A percentile compares a stretch with the other conserved stretches of the same genome.
Conservation (phyloP, 2,113 vertebrate genomes). For the Passer domesticus region DNA sequence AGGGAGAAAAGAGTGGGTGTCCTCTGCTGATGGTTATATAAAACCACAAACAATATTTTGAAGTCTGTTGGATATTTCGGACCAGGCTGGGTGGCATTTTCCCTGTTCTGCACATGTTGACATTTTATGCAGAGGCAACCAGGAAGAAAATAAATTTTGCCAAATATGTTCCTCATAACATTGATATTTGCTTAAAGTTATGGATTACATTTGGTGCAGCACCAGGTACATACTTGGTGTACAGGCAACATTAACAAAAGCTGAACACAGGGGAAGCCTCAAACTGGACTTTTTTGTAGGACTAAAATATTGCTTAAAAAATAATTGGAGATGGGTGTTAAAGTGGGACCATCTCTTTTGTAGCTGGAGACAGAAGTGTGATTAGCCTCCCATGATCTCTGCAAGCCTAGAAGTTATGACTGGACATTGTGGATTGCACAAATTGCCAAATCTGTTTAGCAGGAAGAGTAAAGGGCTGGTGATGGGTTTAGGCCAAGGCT, state of each 20-base stretch:
- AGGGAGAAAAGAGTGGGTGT: neutral
- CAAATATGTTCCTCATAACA: neutral
- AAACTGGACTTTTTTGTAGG: neutral
- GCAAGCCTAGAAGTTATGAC: neutral
- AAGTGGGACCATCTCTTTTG: accelerated
- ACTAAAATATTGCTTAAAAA: neutral
- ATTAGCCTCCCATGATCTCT: neutral
- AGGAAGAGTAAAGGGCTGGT: neutral
- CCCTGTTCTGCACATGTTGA: neutral
- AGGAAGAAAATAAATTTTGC: neutral
- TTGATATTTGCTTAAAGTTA: neutral
- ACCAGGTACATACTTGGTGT: neutral
- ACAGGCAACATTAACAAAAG: neutral
- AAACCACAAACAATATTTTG: neutral
- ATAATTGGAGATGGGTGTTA: neutral
- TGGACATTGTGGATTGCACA: neutral
- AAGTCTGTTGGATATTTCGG: neutral
- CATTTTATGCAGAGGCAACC: neutral
- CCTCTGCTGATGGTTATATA: neutral
- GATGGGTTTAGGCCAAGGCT: neutral
- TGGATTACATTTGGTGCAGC: neutral
- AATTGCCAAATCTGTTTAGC: neutral
- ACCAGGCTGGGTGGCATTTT: neutral
- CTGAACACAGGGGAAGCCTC: neutral
- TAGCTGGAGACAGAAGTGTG: neutral